Evolutionary conservation across 2,888 invertebrate genomes (phyloP).

Genomic region (Caenorhabditis becei): DNA sequence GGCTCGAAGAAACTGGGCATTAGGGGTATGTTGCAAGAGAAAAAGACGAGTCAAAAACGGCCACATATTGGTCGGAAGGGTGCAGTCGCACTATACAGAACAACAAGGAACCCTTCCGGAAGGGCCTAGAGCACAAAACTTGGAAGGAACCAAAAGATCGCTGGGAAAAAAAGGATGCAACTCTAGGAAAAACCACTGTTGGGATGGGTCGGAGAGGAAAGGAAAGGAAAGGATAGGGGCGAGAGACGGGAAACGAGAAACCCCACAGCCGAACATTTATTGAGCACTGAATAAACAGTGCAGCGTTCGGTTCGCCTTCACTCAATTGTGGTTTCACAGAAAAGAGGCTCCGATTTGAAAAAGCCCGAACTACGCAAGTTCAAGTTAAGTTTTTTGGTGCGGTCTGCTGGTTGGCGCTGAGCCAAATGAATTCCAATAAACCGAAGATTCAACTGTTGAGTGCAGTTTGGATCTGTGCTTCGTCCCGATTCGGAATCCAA

Average conservation of each 20-base stretch:
- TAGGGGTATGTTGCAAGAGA: slow-evolving; percentile 52
- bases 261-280: slow-evolving; percentile 62
- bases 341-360: not conserved
- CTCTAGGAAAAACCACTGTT: not conserved
- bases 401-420: too few species aligned
- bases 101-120: slow-evolving; percentile 12
- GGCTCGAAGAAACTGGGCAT: slow-evolving; percentile 33
- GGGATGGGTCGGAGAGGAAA: slow-evolving; percentile 25
- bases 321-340: slow-evolving; percentile 35
- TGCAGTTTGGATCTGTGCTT: not conserved
- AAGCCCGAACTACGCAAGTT: slow-evolving; percentile 25
- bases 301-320: slow-evolving; percentile 49
- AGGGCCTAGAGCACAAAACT: not conserved
- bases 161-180: not conserved
- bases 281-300: slow-evolving; percentile 65
- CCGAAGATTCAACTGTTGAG: not conserved
- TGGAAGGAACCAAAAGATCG: slow-evolving; percentile 15
- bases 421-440: too few species aligned
- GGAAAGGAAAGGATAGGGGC: slow-evolving; percentile 26
- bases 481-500: not conserved
- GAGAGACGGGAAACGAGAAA: slow-evolving; percentile 47
- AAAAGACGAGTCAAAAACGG: slow-evolving; percentile 40
- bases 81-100: slow-evolving; percentile 39
- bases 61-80: slow-evolving; percentile 31
- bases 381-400: too few species aligned